These are phyloP conservation scores for Anastrepha obliqua DNA, from an alignment of 1,140 invertebrate genomes.

Conservation along the genomic window DNA sequence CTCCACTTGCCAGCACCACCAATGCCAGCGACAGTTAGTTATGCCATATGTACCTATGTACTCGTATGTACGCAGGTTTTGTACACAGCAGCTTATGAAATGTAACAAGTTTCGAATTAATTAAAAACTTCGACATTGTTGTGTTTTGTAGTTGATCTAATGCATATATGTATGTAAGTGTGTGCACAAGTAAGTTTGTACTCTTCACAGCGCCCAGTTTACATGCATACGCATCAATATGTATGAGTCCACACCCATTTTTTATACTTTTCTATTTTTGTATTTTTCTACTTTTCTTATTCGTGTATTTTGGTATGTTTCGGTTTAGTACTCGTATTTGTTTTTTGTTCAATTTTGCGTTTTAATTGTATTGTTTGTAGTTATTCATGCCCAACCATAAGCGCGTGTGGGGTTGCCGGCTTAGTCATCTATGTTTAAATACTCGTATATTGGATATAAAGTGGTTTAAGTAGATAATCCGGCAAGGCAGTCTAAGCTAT, in stretches of 20 bases:
- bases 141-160: slow-evolving; percentile 50
- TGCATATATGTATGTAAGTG: slow-evolving; percentile 18
- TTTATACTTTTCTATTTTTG: slow-evolving; percentile 26
- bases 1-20: background rate
- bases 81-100: slow-evolving; percentile 67
- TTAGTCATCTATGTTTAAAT: no score
- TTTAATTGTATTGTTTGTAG: background rate
- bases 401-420: no score
- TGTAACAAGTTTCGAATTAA: slow-evolving; percentile 73
- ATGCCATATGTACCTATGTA: background rate
- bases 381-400: background rate
- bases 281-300: slow-evolving; percentile 48
- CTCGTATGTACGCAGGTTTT: background rate
- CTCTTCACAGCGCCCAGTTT: background rate
- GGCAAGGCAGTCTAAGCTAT: no score
- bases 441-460: no score
- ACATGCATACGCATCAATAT: background rate
- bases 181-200: slow-evolving; percentile 58
- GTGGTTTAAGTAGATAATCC: no score
- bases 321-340: slow-evolving; percentile 27
- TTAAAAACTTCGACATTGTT: slow-evolving; percentile 68
- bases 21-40: background rate
- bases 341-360: background rate
- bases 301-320: slow-evolving; percentile 41
- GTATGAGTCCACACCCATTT: background rate